These are phyloP conservation scores for Biston stratarius DNA, from an alignment of 2,888 invertebrate species.

Conservation along the genomic window DNA sequence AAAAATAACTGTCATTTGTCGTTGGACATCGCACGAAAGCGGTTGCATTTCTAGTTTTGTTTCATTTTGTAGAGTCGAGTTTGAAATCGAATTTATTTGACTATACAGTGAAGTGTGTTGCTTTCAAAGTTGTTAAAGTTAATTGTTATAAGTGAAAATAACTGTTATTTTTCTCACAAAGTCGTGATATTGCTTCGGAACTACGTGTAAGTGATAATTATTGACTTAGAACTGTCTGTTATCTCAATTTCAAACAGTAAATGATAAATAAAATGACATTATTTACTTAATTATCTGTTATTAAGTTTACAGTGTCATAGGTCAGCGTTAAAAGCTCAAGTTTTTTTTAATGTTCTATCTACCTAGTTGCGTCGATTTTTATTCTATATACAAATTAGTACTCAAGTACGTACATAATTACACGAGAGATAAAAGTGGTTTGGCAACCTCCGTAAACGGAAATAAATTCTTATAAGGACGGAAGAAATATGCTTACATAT, in stretches of 20 bases:
- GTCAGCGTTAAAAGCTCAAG: slow-evolving; percentile 28
- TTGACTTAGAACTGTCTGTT: slow-evolving; percentile 1
- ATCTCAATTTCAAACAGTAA: slow-evolving; percentile 6
- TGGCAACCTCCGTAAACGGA: too few species aligned
- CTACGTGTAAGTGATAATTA: slow-evolving; percentile 30
- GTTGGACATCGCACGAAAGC: slow-evolving; percentile 41
- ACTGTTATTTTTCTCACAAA: slow-evolving; percentile 28
- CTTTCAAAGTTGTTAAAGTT: slow-evolving; percentile 1
- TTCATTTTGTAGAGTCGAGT: not conserved
- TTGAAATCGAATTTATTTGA: not conserved
- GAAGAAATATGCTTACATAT: too few species aligned
- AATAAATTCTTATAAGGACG: too few species aligned
- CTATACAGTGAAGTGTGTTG: slow-evolving; percentile 12
- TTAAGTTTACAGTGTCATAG: slow-evolving; percentile 24
- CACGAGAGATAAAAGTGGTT: too few species aligned
- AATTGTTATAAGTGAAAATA: slow-evolving; percentile 32
- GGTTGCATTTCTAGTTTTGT: slow-evolving; percentile 21
- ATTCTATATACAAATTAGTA: too few species aligned
- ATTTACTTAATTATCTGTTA: slow-evolving; percentile 29
- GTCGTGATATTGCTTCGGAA: slow-evolving; percentile 39
- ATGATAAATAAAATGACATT: slow-evolving; percentile 23
- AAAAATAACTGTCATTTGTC: slow-evolving; percentile 54
- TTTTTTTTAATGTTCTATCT: not conserved
- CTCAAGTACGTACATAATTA: too few species aligned
- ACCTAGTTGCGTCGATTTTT: too few species aligned